Base-by-base conservation (phyloP, 1,140 invertebrate genomes). In the Cyclina sinensis region DNA sequence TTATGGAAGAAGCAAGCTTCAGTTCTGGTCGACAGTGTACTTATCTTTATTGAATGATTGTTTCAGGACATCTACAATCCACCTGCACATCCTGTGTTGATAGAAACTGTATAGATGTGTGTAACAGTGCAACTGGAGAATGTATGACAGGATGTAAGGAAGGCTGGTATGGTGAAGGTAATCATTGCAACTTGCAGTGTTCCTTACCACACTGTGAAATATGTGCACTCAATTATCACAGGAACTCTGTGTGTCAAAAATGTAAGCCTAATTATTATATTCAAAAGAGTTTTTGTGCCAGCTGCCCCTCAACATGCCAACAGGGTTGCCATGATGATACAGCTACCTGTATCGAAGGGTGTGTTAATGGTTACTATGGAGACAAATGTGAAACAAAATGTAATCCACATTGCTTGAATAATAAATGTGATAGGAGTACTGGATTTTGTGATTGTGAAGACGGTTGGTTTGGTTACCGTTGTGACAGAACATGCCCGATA, bases 131-230 rank as follows among this genome's bases (percentile, higher is more conserved):
- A 5, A 84, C 12, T 39, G 82, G 82, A 0, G 62, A 73, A 24
- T 84, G 82, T 84, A n/a, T 48, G 21, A 70, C 46, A 0, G 82
- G 82, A 14, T 84, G 82, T 37, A 16, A 84, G 39, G 24, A 65
- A 14, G 82, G 82, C 14, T 84, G 68, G 65, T 84, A 70, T 84
- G 82, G 82, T n/a, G 27, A 73, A 27, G 65, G 32, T 35, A 74
- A 70, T 57, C 65, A 21, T 4, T 84, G 82, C 30, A 32, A 84
- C 46, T 27, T 39, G 24, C 18, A 32, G 1, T 84, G 82, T 54
- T 51, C 39, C 3, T n/a, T 84, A 73, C 32, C 39, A 24, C 18
- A 84, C 18, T 84, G 82, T 74, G 32, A 27, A 18, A 27, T 27
- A 18, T 84, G 82, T 57, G 39, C 82, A 0, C 48, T 84, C 1